Conservation (phyloP, 1,140 invertebrate genomes). For the Drosophila teissieri region DNA sequence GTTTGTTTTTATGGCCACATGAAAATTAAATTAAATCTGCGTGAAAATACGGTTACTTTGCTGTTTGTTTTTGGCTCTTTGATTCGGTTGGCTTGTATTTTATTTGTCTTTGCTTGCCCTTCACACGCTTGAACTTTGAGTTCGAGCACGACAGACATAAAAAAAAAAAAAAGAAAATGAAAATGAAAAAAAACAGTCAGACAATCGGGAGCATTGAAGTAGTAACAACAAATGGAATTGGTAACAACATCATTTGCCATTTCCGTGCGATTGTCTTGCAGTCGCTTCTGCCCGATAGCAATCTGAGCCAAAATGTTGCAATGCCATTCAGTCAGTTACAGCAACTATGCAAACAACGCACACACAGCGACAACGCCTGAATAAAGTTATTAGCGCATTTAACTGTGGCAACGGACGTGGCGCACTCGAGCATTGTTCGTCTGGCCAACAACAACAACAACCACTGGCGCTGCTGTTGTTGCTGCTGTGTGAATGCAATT, state of each 20-base stretch:
- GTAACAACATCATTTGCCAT: slow-evolving; percentile 76
- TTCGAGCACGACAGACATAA: slow-evolving; percentile 18
- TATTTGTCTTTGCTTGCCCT: slow-evolving; percentile 51
- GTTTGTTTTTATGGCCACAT: slow-evolving; percentile 56
- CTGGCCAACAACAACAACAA: slow-evolving; percentile 21
- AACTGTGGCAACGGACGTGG: slow-evolving; percentile 65
- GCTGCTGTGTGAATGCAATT: slow-evolving; percentile 71
- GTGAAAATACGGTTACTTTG: slow-evolving; percentile 71
- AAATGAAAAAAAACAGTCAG: slow-evolving; percentile 9
- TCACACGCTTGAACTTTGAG: slow-evolving; percentile 68
- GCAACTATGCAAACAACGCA: slow-evolving; percentile 41
- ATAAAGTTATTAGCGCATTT: slow-evolving; percentile 83
- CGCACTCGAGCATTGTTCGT: slow-evolving; percentile 41
- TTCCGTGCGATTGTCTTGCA: slow-evolving; percentile 77
- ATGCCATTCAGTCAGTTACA: slow-evolving; percentile 57
- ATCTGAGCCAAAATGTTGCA: slow-evolving; percentile 77
- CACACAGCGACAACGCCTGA: slow-evolving; percentile 49
- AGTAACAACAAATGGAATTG: slow-evolving; percentile 26
- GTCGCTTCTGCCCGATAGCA: slow-evolving; percentile 58
- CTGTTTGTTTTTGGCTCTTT: slow-evolving; percentile 31
- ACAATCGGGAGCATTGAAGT: slow-evolving; percentile 34
- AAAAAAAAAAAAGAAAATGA: slow-evolving; percentile 24
- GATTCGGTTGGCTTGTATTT: slow-evolving; percentile 2
- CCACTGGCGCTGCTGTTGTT: background rate
- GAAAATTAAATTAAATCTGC: slow-evolving; percentile 69